Conservation (phyloP, 2,113 vertebrate species). For the Heterochromis multidens region DNA sequence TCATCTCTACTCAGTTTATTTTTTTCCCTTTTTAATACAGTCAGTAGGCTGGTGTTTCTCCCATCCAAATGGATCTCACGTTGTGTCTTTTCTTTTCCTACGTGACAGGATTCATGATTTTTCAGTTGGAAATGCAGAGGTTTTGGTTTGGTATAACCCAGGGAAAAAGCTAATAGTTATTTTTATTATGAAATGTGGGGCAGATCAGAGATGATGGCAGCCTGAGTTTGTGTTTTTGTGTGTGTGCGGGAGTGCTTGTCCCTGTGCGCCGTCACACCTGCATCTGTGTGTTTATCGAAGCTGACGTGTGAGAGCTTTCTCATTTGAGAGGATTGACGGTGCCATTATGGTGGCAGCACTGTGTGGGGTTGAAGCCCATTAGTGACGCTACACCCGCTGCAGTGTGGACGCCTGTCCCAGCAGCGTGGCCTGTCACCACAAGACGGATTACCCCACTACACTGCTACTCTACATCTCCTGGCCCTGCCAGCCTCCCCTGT, state of each 20-base stretch:
- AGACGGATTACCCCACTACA: conserved; percentile 62
- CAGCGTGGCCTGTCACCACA: conserved; percentile 49
- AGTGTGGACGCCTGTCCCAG: conserved; percentile 34
- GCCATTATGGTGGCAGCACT: conserved; percentile 22
- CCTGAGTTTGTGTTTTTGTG: neutral
- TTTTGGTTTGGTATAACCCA: neutral
- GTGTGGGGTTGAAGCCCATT: conserved; percentile 51
- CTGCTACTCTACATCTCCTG: conserved; percentile 34
- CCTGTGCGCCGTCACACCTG: neutral
- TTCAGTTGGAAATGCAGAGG: neutral
- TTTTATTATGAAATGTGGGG: conserved; percentile 27
- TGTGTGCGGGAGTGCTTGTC: neutral
- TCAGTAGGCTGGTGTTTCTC: neutral
- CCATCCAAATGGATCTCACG: neutral
- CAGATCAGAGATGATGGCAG: conserved; percentile 9
- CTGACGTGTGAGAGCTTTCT: conserved; percentile 54
- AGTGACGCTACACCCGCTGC: conserved; percentile 38
- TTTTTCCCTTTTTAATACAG: neutral
- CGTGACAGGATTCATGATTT: neutral
- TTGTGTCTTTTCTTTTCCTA: neutral
- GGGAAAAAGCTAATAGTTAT: conserved; percentile 25
- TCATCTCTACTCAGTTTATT: neutral
- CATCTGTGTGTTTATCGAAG: conserved; percentile 46
- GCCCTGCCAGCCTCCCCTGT: neutral
- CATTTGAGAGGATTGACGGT: conserved; percentile 58